Evolutionary conservation across 2,797 vertebrate species (phyloP).

Genomic region (Bradypodion ventrale): DNA sequence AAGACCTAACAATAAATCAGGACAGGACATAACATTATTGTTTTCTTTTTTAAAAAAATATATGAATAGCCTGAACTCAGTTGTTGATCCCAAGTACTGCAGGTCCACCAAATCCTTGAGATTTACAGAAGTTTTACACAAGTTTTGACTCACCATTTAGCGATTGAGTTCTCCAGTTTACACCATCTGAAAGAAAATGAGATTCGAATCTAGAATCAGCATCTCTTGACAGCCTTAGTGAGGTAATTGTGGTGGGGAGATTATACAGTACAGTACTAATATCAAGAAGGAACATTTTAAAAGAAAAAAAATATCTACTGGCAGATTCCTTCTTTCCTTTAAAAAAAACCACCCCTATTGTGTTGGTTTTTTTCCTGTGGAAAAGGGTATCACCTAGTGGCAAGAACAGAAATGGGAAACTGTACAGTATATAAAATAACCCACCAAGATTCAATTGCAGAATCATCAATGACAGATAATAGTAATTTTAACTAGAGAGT

Average conservation of each 20-base stretch:
- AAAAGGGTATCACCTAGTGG: constrained; percentile 70
- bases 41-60: too few relatives aligned
- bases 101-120: too few relatives aligned
- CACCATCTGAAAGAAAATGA: not conserved
- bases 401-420: constrained; percentile 32
- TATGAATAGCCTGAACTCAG: too few relatives aligned
- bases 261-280: not conserved
- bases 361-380: constrained; percentile 32
- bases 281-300: not conserved
- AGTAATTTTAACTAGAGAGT: not conserved
- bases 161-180: too few relatives aligned
- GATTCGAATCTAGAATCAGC: not conserved
- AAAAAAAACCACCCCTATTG: not conserved
- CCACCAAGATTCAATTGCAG: not conserved
- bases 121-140: too few relatives aligned
- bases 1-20: too few relatives aligned
- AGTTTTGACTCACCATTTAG: too few relatives aligned
- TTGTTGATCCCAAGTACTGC: too few relatives aligned
- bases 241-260: not conserved
- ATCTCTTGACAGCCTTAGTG: not conserved
- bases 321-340: not conserved
- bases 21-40: too few relatives aligned
- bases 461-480: not conserved
- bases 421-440: too few relatives aligned
- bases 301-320: not conserved